Conservation (phyloP, 2,888 invertebrate genomes). For the Teleogryllus oceanicus region DNA sequence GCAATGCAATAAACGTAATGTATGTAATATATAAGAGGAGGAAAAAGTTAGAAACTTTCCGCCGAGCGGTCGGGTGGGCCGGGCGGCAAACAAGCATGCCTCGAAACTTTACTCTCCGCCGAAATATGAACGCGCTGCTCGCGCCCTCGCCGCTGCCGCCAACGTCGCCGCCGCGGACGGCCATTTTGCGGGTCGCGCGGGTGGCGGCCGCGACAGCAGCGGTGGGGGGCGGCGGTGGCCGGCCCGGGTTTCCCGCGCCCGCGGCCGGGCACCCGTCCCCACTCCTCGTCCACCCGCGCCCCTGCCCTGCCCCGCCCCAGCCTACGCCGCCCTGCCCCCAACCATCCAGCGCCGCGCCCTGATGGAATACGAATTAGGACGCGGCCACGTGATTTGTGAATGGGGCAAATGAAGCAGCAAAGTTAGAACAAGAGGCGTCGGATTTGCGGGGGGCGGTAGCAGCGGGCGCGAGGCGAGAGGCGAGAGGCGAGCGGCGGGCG, state of each 20-base stretch:
- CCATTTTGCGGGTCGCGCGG: too few species aligned
- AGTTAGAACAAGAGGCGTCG: slow-evolving; percentile 6
- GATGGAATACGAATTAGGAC: background rate
- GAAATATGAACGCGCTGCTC: background rate
- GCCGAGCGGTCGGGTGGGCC: background rate
- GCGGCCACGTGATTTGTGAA: slow-evolving; percentile 10
- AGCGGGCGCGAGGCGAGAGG: background rate
- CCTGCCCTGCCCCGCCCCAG: too few species aligned
- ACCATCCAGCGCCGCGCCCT: background rate
- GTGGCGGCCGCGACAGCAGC: background rate
- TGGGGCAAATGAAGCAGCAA: slow-evolving; percentile 18
- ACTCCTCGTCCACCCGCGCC: background rate
- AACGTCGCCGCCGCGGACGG: background rate
- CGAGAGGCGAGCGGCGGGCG: too few species aligned
- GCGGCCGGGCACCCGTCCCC: background rate
- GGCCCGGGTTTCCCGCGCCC: background rate
- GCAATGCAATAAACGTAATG: slow-evolving; percentile 18
- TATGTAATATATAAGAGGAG: slow-evolving; percentile 18
- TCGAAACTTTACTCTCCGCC: background rate
- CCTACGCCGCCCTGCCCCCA: background rate
- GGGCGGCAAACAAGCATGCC: slow-evolving; percentile 18
- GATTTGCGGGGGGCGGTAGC: background rate
- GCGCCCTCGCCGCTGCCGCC: background rate
- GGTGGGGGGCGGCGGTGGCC: background rate
- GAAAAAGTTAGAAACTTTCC: background rate